These are phyloP conservation scores for Metopia argyrocephala DNA, from an alignment of 2,888 invertebrate genomes.

Conservation along the genomic window DNA sequence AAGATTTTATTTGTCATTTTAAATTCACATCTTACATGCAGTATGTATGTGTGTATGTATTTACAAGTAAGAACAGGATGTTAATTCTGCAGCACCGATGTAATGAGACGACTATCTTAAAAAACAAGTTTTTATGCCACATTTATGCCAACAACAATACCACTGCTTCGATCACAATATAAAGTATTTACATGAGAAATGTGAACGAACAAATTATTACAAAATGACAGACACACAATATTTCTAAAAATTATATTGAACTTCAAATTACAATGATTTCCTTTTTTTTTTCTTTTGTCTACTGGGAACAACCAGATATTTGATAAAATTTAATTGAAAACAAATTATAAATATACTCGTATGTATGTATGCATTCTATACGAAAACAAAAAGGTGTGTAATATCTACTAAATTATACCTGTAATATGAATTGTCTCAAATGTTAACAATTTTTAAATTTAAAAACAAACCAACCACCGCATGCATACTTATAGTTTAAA, in stretches of 20 bases:
- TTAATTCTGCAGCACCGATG: conserved; percentile 1
- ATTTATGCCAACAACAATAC: background rate
- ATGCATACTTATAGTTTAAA: background rate
- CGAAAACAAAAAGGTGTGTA: no score
- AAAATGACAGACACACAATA: background rate
- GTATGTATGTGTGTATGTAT: conserved; percentile 11
- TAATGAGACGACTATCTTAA: conserved; percentile 9
- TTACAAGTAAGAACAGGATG: conserved; percentile 49
- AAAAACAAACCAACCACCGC: background rate
- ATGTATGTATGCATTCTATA: no score
- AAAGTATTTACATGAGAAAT: conserved; percentile 15
- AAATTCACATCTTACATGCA: no score
- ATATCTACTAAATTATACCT: no score
- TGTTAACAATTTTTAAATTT: no score
- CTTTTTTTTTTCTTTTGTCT: background rate
- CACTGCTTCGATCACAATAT: conserved; percentile 8
- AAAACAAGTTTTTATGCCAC: conserved; percentile 39
- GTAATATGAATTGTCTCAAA: no score
- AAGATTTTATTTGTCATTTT: conserved; percentile 11
- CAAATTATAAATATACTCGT: no score
- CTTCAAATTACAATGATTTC: conserved; percentile 1
- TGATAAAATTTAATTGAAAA: no score
- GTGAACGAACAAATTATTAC: conserved; percentile 1
- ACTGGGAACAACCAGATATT: no score
- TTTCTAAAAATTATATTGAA: background rate